Evolutionary conservation across 1,140 invertebrate species (phyloP).

Genomic region (Drosophila chauvacae): DNA sequence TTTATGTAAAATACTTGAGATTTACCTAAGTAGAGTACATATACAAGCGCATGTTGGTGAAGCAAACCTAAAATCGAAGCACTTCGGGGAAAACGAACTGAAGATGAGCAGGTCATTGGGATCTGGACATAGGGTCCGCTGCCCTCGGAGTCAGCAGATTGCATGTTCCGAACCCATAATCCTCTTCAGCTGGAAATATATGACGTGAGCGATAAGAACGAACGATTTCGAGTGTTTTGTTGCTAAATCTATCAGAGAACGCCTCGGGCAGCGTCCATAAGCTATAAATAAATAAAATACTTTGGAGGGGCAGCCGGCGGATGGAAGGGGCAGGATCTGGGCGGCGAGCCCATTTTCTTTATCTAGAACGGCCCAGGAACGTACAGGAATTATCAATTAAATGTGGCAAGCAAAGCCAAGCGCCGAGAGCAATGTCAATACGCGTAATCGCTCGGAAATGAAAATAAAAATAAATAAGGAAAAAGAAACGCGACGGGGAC

Average conservation of each 20-base stretch:
- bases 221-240: slow-evolving; percentile 50
- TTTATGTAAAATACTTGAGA: neutral
- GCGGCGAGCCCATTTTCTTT: slow-evolving; percentile 53
- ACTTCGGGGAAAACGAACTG: too few relatives aligned
- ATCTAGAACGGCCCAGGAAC: slow-evolving; percentile 54
- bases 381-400: slow-evolving; percentile 77
- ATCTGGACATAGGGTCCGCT: neutral
- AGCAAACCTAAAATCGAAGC: too few relatives aligned
- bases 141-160: slow-evolving; percentile 35
- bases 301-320: neutral
- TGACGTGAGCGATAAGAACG: slow-evolving; percentile 70
- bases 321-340: slow-evolving; percentile 11
- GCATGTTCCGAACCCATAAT: slow-evolving; percentile 66
- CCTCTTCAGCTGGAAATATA: slow-evolving; percentile 61
- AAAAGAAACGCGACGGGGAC: slow-evolving; percentile 21
- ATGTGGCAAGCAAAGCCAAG: slow-evolving; percentile 48
- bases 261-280: slow-evolving; percentile 38
- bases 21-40: neutral
- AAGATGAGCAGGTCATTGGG: slow-evolving; percentile 5
- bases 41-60: neutral
- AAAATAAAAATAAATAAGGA: slow-evolving; percentile 58
- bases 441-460: slow-evolving; percentile 59
- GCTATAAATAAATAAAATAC: slow-evolving; percentile 64
- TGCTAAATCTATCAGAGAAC: slow-evolving; percentile 52
- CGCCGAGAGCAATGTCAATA: slow-evolving; percentile 72